Evolutionary conservation across 2,113 vertebrate genomes (phyloP), one percentile per base, ranked within the genome.

Genomic region (Sebastes fasciatus): DNA sequence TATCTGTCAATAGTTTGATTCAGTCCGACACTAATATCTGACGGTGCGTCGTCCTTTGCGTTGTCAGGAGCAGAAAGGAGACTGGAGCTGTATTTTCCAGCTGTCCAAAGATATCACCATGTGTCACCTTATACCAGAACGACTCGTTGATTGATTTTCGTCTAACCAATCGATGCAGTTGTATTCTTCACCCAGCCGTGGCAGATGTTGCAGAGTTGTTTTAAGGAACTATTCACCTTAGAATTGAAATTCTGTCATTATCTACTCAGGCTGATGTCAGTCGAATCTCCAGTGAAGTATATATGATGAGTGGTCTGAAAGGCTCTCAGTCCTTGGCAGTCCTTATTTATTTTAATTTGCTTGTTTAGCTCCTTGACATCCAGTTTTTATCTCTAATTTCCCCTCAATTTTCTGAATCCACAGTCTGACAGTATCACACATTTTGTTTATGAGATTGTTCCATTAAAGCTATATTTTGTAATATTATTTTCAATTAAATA

Each of bases 101-200:
- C 34, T 34, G 34, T 34, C 34, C 67, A 74, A 68, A 79, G 57
- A 58, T 73, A 67, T 92, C 87, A 88, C 83, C 84, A 87, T 60
- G 76, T 74, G 85, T 91, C 88, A 85, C 86, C 86, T 91, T 91
- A 88, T 91, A 85, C 82, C 63, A 26, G 82, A 86, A 79, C 43
- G 89, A 94, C 81, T 45, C 65, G 80, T 72, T 62, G 66, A 93
- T 94, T 80, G 93, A 94, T 92, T 93, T 90, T 69, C 82, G 57
- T 74, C 60, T 21, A 54, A 62, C 65, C 2, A 84, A 93, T 94
- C 90, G n/a, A 94, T 94, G 89, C 6, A 2, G 88, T 88, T 70
- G 62, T 83, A 72, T 89, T 82, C 80, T 89, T 82, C 80, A 79
- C 72, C 62, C 79, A 13, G 62, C 67, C 52, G 55, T 54, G 63